These are phyloP conservation scores for Neostethus bicornis DNA, from an alignment of 2,797 vertebrate species.

Conservation along the genomic window DNA sequence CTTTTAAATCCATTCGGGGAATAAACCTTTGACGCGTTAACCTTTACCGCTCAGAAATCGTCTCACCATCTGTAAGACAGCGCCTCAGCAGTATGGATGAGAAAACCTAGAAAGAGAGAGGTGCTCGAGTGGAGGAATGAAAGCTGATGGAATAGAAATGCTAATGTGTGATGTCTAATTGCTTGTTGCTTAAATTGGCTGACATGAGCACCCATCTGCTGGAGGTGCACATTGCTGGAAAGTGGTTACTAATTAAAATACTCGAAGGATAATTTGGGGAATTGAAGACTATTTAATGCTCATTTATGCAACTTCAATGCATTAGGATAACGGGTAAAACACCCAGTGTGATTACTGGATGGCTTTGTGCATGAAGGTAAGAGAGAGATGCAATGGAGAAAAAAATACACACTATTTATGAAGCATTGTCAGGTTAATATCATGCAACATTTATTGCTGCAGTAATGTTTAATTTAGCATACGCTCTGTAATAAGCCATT, in stretches of 20 bases:
- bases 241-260: constrained; percentile 79
- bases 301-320: constrained; percentile 67
- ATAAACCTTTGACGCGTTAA: constrained; percentile 64
- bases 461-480: constrained; percentile 81
- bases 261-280: constrained; percentile 77
- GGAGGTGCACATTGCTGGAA: constrained; percentile 62
- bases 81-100: constrained; percentile 43
- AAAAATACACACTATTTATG: constrained; percentile 75
- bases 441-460: constrained; percentile 78
- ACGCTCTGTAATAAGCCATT: constrained; percentile 76
- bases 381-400: constrained; percentile 21
- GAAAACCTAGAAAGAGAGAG: constrained; percentile 33
- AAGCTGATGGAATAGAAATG: constrained; percentile 71
- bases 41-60: constrained; percentile 64
- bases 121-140: constrained; percentile 39
- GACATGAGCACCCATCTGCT: constrained; percentile 76
- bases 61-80: constrained; percentile 60
- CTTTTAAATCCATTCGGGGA: constrained; percentile 58
- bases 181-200: constrained; percentile 73
- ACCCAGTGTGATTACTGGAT: constrained; percentile 22
- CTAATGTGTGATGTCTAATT: constrained; percentile 74
- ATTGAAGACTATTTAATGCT: constrained; percentile 75
- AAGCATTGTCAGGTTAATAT: constrained; percentile 78
- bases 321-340: constrained; percentile 33
- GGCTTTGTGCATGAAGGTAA: constrained; percentile 23